Percentiles rank a stretch among this genome's conserved stretches.
These are phyloP conservation scores for Brachionus koreanus DNA, from an alignment of 1,140 invertebrate species.

Conservation along the genomic window DNA sequence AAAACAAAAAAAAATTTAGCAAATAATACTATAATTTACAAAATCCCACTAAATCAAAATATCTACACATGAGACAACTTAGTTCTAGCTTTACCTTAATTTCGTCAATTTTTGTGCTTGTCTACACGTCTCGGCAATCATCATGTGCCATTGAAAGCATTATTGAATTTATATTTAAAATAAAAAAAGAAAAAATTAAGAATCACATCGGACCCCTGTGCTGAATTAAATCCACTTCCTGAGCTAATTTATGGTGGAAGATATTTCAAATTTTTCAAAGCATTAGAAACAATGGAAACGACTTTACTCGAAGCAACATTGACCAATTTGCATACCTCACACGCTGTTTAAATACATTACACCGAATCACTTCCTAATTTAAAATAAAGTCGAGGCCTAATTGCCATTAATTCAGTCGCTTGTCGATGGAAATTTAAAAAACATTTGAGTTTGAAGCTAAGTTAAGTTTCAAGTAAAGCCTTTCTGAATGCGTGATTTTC, in stretches of 20 bases:
- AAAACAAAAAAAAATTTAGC: neutral
- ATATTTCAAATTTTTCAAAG: neutral
- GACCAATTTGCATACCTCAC: neutral
- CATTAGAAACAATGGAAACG: neutral
- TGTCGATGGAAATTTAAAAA: neutral
- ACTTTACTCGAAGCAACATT: neutral
- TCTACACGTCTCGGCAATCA: neutral
- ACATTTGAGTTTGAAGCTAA: neutral
- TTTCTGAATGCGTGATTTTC: neutral
- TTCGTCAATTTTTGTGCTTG: neutral
- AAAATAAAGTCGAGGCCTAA: neutral
- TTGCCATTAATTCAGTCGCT: neutral
- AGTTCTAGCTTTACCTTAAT: neutral
- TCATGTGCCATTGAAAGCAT: neutral
- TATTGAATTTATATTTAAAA: neutral
- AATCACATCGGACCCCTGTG: conserved; percentile 21
- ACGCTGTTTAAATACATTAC: neutral
- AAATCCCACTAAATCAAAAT: neutral
- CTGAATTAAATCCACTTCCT: conserved; percentile 5
- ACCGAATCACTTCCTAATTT: neutral
- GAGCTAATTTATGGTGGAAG: neutral
- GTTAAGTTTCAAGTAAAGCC: neutral
- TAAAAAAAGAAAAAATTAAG: neutral
- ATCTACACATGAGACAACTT: neutral
- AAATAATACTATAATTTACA: conserved; percentile 5